Evolutionary conservation across 1,140 invertebrate genomes (phyloP).

Genomic region (Achroia grisella): DNA sequence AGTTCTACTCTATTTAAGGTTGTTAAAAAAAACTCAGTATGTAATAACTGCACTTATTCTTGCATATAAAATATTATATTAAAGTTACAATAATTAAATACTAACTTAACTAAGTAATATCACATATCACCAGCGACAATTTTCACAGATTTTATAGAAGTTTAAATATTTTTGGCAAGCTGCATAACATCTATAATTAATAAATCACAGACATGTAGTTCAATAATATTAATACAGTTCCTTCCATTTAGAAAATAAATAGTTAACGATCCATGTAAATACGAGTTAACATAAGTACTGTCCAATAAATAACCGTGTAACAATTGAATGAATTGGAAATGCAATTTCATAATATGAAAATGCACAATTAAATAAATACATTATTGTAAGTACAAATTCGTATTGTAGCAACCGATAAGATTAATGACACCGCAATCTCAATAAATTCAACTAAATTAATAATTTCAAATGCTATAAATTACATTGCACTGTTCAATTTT

Average conservation of each 20-base stretch:
- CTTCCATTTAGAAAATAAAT: neutral
- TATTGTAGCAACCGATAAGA: conserved; percentile 15
- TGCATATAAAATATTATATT: conserved; percentile 22
- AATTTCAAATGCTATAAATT: conserved; percentile 10
- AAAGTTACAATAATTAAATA: conserved; percentile 11
- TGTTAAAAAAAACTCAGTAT: conserved; percentile 1
- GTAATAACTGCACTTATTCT: conserved; percentile 17
- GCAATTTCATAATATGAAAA: conserved; percentile 2
- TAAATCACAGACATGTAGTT: conserved; percentile 7
- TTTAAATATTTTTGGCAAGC: conserved; percentile 34
- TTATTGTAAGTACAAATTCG: conserved; percentile 41
- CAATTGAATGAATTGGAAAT: conserved; percentile 2
- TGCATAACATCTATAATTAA: neutral
- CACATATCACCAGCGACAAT: conserved; percentile 66
- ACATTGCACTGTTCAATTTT: conserved; percentile 31
- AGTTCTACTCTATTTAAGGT: too few species aligned
- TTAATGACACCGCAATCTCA: conserved; percentile 4
- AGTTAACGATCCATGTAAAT: neutral
- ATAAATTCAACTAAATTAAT: conserved; percentile 7
- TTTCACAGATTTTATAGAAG: conserved; percentile 19
- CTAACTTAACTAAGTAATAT: conserved; percentile 60
- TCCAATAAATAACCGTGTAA: conserved; percentile 31
- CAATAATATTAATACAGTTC: neutral
- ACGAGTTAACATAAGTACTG: conserved; percentile 45
- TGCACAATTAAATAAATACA: too few species aligned